Conservation (phyloP, 2,888 invertebrate species). For the Parelbella ahira region DNA sequence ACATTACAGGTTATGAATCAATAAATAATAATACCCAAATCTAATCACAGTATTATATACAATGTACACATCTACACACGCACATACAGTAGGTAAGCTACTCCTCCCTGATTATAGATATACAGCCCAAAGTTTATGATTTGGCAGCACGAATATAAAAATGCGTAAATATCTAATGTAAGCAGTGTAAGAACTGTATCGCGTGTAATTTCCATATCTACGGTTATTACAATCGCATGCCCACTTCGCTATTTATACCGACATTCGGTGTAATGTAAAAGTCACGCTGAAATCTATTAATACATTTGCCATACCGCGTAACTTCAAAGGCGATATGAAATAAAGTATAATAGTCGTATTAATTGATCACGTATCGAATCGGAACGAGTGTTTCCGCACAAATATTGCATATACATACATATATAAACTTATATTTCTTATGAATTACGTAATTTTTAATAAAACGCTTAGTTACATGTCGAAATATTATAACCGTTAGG, state of each 20-base stretch:
- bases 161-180: constrained; percentile 1
- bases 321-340: not conserved
- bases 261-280: no score
- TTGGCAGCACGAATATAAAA: constrained; percentile 6
- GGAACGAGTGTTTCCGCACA: constrained; percentile 1
- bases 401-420: constrained; percentile 4
- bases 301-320: constrained; percentile 1
- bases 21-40: no score
- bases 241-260: no score
- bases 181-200: not conserved
- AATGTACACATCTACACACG: no score
- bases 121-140: not conserved
- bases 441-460: constrained; percentile 6
- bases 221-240: constrained; percentile 16
- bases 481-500: constrained; percentile 4
- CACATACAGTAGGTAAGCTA: no score
- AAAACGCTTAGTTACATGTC: not conserved
- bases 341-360: no score
- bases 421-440: constrained; percentile 11
- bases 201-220: constrained; percentile 8
- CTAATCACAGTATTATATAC: no score
- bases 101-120: not conserved
- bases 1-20: no score
- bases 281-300: constrained; percentile 12
- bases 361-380: constrained; percentile 16